Evolutionary conservation across 2,888 invertebrate genomes (phyloP).

Genomic region (Saturnia pavonia): DNA sequence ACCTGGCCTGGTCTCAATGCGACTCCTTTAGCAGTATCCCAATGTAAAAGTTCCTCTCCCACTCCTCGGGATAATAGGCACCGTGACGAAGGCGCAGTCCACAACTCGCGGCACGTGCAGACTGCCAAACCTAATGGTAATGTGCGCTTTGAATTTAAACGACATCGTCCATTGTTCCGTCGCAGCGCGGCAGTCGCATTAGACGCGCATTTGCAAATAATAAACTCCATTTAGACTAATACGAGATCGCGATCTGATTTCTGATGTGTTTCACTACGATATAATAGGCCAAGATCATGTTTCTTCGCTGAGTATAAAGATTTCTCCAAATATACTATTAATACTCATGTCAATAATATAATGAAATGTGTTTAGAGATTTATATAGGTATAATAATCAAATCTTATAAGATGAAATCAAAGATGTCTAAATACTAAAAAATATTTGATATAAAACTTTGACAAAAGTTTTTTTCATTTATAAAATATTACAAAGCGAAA

Average conservation of each 20-base stretch:
- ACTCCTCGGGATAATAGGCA: not conserved
- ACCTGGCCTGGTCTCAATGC: not conserved
- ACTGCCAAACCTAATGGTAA: constrained; percentile 53
- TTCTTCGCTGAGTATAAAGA: not conserved
- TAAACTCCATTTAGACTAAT: constrained; percentile 52
- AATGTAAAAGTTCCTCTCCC: not conserved
- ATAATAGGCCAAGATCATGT: not conserved
- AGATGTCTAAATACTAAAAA: not conserved
- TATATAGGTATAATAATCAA: not conserved
- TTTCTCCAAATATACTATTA: not conserved
- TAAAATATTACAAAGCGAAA: too few species aligned
- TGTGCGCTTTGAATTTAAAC: constrained; percentile 54
- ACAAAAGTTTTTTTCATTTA: too few species aligned
- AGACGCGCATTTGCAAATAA: constrained; percentile 60
- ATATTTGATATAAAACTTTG: not conserved
- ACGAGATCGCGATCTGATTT: constrained; percentile 38
- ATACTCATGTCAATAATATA: not conserved
- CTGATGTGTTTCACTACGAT: constrained; percentile 27
- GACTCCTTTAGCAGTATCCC: not conserved
- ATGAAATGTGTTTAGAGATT: not conserved
- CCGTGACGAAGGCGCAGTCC: not conserved
- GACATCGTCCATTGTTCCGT: constrained; percentile 58
- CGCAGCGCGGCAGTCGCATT: constrained; percentile 38
- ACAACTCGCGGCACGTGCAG: constrained; percentile 33
- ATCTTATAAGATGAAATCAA: too few species aligned